phyloP scores from a whole-genome alignment of 2,888 invertebrate genomes.

The Nomada ruficornis region DNA sequence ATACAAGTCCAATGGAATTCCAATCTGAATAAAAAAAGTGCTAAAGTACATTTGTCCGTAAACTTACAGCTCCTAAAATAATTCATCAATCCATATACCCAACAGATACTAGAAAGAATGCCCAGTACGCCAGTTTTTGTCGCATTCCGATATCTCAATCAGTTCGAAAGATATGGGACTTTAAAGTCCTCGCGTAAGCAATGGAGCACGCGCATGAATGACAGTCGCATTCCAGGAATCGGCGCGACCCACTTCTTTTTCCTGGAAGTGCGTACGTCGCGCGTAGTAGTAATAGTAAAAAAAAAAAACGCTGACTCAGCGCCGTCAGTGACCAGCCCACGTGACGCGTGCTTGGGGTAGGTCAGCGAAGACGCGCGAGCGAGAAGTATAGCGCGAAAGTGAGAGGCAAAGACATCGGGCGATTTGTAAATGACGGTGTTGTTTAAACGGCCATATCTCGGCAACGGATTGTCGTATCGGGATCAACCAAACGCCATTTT shows the following conservation, averaged over 20 bases:
- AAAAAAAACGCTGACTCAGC: slow-evolving; percentile 8
- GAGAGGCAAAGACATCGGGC: not conserved
- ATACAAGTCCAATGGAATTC: too few species aligned
- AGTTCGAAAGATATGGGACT: slow-evolving; percentile 1
- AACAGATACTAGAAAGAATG: not conserved
- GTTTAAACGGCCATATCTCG: slow-evolving; percentile 23
- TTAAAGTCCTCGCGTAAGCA: not conserved
- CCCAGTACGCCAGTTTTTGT: not conserved
- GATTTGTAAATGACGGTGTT: not conserved
- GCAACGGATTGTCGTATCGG: not conserved
- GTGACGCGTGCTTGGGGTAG: slow-evolving; percentile 3
- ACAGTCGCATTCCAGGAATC: not conserved
- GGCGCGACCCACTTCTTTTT: slow-evolving; percentile 8
- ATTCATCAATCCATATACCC: too few species aligned
- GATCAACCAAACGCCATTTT: not conserved
- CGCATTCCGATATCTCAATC: not conserved
- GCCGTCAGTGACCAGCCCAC: slow-evolving; percentile 17
- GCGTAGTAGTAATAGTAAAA: slow-evolving; percentile 26
- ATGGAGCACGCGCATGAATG: slow-evolving; percentile 7
- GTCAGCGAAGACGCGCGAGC: slow-evolving; percentile 8
- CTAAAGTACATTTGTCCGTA: too few species aligned
- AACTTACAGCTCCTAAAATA: too few species aligned
- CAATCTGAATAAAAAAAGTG: too few species aligned
- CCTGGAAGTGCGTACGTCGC: slow-evolving; percentile 21
- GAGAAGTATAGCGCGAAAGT: slow-evolving; percentile 12